These are phyloP conservation scores for Cercocebus atys DNA, from an alignment of 2,113 vertebrate species.

Conservation along the genomic window DNA sequence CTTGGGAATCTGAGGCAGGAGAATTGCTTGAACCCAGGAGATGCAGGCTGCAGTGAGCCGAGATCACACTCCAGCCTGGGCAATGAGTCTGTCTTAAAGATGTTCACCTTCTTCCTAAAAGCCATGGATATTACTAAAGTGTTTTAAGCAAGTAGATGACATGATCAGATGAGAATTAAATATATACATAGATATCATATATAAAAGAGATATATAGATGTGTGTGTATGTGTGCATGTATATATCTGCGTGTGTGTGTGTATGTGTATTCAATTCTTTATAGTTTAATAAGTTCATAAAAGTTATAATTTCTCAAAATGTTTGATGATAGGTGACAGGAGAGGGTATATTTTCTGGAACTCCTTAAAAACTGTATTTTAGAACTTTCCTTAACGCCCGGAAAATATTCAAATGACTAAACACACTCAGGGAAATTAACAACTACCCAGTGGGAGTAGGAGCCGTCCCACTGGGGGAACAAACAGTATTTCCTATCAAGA, in stretches of 20 bases:
- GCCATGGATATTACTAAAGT: neutral
- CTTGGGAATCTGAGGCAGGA: too few species aligned
- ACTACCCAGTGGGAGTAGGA: neutral
- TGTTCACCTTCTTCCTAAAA: neutral
- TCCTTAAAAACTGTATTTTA: neutral
- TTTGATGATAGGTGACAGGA: neutral
- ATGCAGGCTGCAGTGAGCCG: too few species aligned
- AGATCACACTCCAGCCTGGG: too few species aligned
- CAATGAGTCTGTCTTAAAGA: neutral
- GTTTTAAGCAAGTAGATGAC: neutral
- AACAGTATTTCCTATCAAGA: neutral
- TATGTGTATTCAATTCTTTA: neutral
- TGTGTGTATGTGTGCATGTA: too few species aligned
- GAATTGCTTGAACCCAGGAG: too few species aligned
- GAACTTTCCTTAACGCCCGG: neutral
- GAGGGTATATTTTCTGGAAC: neutral
- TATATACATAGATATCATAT: neutral
- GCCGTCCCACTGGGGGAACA: neutral
- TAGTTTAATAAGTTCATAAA: neutral
- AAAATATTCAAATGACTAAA: neutral
- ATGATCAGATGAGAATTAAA: neutral
- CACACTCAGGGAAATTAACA: neutral
- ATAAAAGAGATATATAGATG: neutral
- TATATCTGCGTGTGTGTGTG: neutral
- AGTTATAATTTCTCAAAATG: neutral